Evolutionary conservation across 2,888 invertebrate genomes (phyloP).

Genomic region (Brachyopa scutellaris): DNA sequence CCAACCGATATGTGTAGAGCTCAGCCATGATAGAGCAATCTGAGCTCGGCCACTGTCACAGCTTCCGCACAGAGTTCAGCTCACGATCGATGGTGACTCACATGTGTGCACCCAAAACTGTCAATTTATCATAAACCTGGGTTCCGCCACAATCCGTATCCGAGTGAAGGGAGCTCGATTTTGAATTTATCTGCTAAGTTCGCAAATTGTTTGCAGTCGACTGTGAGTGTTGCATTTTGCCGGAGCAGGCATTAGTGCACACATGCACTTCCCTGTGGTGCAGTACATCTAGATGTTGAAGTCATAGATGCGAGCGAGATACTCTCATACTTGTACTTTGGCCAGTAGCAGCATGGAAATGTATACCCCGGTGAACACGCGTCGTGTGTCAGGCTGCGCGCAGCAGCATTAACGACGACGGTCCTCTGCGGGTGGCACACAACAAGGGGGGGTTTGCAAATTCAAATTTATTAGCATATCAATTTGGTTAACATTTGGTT

Average conservation of each 20-base stretch:
- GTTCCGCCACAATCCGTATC: not conserved
- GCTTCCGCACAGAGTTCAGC: slow-evolving; percentile 63
- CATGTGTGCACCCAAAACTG: slow-evolving; percentile 54
- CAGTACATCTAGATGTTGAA: slow-evolving; percentile 31
- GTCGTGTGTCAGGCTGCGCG: slow-evolving; percentile 53
- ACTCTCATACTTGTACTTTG: too few species aligned
- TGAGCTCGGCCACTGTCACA: slow-evolving; percentile 43
- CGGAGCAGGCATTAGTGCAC: slow-evolving; percentile 5
- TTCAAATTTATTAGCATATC: slow-evolving; percentile 73
- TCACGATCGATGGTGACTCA: slow-evolving; percentile 50
- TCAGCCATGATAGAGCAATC: slow-evolving; percentile 26
- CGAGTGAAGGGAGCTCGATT: slow-evolving; percentile 12
- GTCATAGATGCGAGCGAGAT: slow-evolving; percentile 25
- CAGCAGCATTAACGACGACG: slow-evolving; percentile 40
- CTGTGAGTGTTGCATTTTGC: not conserved
- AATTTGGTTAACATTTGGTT: slow-evolving; percentile 72
- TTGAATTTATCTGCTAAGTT: slow-evolving; percentile 37
- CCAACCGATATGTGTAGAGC: not conserved
- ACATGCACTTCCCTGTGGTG: slow-evolving; percentile 32
- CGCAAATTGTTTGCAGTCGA: slow-evolving; percentile 20
- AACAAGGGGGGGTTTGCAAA: slow-evolving; percentile 34
- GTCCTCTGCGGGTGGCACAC: slow-evolving; percentile 4
- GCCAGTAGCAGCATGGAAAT: slow-evolving; percentile 60
- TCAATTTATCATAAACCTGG: slow-evolving; percentile 49
- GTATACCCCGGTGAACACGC: slow-evolving; percentile 49